Evolutionary conservation across 2,888 invertebrate genomes (phyloP).

Genomic region (Luperina nickerlii): DNA sequence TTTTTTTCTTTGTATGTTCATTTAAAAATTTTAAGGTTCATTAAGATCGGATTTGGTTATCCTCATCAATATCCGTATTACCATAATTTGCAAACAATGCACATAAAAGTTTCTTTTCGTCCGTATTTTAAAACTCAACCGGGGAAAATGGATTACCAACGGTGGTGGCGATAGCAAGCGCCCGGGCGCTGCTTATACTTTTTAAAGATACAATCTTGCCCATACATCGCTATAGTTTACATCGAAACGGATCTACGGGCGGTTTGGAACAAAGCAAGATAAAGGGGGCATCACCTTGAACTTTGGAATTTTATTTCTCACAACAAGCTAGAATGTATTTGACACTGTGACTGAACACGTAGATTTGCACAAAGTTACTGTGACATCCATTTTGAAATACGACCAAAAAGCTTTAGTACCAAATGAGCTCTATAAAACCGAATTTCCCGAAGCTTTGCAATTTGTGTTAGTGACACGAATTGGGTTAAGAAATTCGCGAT

Average conservation of each 20-base stretch:
- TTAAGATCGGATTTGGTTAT: not conserved
- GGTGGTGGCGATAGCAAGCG: slow-evolving; percentile 48
- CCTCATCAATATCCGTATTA: not conserved
- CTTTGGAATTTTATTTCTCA: slow-evolving; percentile 64
- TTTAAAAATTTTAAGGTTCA: not conserved
- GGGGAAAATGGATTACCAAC: slow-evolving; percentile 52
- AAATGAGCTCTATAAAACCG: slow-evolving; percentile 13
- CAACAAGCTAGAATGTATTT: slow-evolving; percentile 59
- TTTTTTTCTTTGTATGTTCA: not conserved
- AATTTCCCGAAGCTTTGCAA: slow-evolving; percentile 24
- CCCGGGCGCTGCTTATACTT: slow-evolving; percentile 44
- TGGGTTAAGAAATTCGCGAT: slow-evolving; percentile 30
- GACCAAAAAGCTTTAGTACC: slow-evolving; percentile 6
- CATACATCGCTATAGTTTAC: slow-evolving; percentile 60
- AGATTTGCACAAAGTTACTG: slow-evolving; percentile 38
- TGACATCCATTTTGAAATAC: slow-evolving; percentile 35
- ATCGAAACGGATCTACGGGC: slow-evolving; percentile 57
- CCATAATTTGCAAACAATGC: slow-evolving; percentile 32
- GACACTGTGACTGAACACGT: slow-evolving; percentile 45
- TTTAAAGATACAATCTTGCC: slow-evolving; percentile 56
- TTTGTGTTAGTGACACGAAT: slow-evolving; percentile 37
- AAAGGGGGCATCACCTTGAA: slow-evolving; percentile 69
- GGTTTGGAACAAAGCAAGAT: slow-evolving; percentile 63
- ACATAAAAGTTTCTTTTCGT: slow-evolving; percentile 24
- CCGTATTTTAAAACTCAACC: slow-evolving; percentile 42